Evolutionary conservation across 2,797 vertebrate genomes (phyloP).

Genomic region (Microchirus variegatus): DNA sequence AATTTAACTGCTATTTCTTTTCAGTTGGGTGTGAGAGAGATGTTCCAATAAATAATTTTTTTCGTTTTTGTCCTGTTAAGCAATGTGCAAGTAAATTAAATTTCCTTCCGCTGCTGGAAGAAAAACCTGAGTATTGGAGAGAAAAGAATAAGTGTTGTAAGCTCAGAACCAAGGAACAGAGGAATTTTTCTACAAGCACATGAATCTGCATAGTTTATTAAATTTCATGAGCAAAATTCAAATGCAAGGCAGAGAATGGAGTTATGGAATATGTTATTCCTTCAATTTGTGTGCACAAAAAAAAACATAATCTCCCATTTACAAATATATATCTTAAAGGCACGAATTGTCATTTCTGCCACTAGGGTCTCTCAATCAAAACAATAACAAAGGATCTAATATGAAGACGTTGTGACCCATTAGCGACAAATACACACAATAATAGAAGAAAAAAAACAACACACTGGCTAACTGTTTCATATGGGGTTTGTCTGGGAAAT

Average conservation of each 20-base stretch:
- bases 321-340: not conserved
- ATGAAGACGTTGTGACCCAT: too few relatives aligned
- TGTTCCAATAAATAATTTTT: conserved; percentile 14
- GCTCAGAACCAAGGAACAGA: conserved; percentile 25
- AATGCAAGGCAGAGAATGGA: conserved; percentile 19
- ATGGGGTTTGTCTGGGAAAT: too few relatives aligned
- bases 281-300: conserved; percentile 22
- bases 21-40: conserved; percentile 27
- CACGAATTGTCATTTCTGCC: not conserved
- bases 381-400: too few relatives aligned
- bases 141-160: conserved; percentile 23
- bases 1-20: conserved; percentile 10
- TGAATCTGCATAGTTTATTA: conserved; percentile 43
- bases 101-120: conserved; percentile 9
- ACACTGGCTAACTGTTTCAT: not conserved
- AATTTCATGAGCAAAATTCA: conserved; percentile 21
- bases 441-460: not conserved
- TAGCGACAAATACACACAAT: not conserved
- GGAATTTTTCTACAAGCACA: conserved; percentile 43
- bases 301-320: conserved; percentile 15
- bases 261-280: conserved; percentile 21
- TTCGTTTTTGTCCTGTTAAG: conserved; percentile 1
- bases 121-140: conserved; percentile 27
- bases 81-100: conserved; percentile 30
- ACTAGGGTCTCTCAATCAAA: too few relatives aligned